A percentile compares a stretch with the other conserved stretches of the same genome.
These are phyloP conservation scores for Hyperopisus bebe DNA, from an alignment of 2,113 vertebrate genomes.

Conservation along the genomic window DNA sequence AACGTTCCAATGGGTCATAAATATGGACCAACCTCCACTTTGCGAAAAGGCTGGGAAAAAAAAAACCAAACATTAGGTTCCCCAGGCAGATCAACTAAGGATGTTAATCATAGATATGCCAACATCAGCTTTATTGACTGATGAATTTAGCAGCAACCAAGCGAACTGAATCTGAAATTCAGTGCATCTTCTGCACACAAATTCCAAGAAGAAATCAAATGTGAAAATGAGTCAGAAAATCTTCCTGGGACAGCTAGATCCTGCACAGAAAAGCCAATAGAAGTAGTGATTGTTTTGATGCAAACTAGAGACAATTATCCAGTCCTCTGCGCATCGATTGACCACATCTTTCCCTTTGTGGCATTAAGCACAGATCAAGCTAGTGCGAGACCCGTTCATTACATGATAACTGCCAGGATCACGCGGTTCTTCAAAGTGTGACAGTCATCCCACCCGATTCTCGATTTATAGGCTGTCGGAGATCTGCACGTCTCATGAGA, in stretches of 20 bases:
- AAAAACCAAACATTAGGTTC: neutral
- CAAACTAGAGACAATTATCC: neutral
- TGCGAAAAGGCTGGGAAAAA: neutral
- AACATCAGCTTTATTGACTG: neutral
- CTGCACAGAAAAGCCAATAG: neutral
- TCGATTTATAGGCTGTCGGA: constrained; percentile 15
- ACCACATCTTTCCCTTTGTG: constrained; percentile 27
- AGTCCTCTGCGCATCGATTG: constrained; percentile 27
- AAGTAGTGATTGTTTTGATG: neutral
- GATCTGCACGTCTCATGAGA: neutral
- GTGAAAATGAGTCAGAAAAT: neutral
- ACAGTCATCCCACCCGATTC: constrained; percentile 7
- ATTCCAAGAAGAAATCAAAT: neutral
- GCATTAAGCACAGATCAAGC: constrained; percentile 25
- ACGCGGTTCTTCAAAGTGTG: neutral
- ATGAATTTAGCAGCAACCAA: neutral
- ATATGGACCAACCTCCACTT: neutral
- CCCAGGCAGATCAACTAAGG: neutral
- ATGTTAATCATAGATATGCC: neutral
- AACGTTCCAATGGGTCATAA: neutral
- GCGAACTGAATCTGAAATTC: neutral
- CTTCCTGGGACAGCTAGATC: neutral
- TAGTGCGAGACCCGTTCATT: constrained; percentile 20
- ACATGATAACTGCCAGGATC: constrained; percentile 14
- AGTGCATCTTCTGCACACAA: neutral